Evolutionary conservation across 92 coral and sea anemone species (phyloP), one percentile per base, ranked within the genome.

Genomic region (Zoanthus sociatus): DNA sequence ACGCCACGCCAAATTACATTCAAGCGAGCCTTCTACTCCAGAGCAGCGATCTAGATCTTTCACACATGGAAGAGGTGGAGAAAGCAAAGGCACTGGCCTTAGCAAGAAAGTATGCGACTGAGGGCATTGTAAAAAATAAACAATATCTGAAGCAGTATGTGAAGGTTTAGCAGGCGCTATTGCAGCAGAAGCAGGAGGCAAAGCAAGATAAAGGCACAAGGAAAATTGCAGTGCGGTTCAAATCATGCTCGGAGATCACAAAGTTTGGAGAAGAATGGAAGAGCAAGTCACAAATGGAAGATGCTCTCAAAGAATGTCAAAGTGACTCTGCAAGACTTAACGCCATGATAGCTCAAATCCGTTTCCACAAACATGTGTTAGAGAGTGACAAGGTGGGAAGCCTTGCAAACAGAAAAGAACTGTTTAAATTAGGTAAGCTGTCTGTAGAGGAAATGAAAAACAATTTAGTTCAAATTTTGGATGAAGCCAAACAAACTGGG

Each of bases 51-150:
- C 61, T 37, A 6, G 58, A 46, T 16, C 53, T 73, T 3, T 42
- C 21, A n/a, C 55, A 73, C 21, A 37, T 73, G 58, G 78, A 10
- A 73, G 78, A 73, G 78, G 16, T 42, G 78, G 78, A 73, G 46
- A 73, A 46, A 16, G 46, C 1, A 46, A 32, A 18, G 33, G 61
- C 79, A 18, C 54, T 76, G 10, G n/a, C 56, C 37, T 46, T 76
- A 44, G 79, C 79, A 21, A 76, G 79, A 50, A 47, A 76, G 16
- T 76, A 76, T 76, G 64, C 79, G 37, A 76, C 79, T 51, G 79
- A 76, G 3, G 78, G 44, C 18, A 73, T 44, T 73, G 56, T 0
- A 46, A 16, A 14, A 15, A 44, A 46, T 31, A 73, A 76, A 50
- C 60, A 76, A n/a, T 44, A 76, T 44, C 45, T 76, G 5, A 76